phyloP scores from a whole-genome alignment of 2,113 vertebrate genomes.

The Erythrocercus mccallii region DNA sequence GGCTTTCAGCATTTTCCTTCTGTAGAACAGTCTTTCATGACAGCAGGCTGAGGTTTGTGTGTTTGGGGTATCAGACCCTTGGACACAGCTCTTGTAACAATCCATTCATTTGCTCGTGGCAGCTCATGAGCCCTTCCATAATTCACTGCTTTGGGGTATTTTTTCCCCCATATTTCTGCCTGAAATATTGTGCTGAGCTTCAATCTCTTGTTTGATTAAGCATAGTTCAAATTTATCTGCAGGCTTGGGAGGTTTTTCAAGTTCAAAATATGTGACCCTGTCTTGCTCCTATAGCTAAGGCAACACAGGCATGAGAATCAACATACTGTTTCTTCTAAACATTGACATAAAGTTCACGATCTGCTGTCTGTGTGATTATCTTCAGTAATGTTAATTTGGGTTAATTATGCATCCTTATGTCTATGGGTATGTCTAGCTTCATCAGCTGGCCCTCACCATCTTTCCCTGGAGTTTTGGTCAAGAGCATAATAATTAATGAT shows the following conservation, averaged over 20 bases:
- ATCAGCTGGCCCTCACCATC: not conserved
- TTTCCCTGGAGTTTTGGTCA: not conserved
- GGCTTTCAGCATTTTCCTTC: not conserved
- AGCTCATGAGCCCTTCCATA: not conserved
- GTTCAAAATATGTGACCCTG: not conserved
- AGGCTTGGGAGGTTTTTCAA: not conserved
- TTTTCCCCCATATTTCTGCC: not conserved
- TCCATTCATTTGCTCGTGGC: not conserved
- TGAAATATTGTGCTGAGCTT: not conserved
- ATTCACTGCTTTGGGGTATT: not conserved
- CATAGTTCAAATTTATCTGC: not conserved
- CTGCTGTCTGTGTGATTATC: not conserved
- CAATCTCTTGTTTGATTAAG: not conserved
- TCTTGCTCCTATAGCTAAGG: not conserved
- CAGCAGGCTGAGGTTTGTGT: not conserved
- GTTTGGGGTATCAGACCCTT: not conserved
- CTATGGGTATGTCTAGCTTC: not conserved
- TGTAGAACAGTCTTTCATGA: not conserved
- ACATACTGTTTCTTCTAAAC: not conserved
- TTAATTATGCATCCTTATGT: not conserved
- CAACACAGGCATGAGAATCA: not conserved
- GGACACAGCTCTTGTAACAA: not conserved
- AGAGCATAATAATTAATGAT: not conserved
- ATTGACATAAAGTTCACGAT: not conserved
- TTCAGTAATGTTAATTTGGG: not conserved